Evolutionary conservation across 2,888 invertebrate species (phyloP).

Genomic region (Cenopis cana): DNA sequence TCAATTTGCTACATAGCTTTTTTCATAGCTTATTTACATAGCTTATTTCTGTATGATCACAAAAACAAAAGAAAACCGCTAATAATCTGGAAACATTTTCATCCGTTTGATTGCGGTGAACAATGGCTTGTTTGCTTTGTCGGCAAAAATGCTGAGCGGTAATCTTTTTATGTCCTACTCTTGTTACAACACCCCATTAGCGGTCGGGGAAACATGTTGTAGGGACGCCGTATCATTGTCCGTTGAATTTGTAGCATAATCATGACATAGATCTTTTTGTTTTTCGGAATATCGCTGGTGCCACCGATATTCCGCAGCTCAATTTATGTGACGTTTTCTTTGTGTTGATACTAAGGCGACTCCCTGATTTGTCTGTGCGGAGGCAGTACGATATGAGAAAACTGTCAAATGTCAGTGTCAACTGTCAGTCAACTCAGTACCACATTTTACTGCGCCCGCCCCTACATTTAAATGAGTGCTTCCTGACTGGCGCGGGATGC

Average conservation of each 20-base stretch:
- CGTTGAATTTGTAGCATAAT: constrained; percentile 14
- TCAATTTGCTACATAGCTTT: not conserved
- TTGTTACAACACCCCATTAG: constrained; percentile 45
- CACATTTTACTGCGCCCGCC: too few relatives aligned
- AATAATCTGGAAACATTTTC: constrained; percentile 19
- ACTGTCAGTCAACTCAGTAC: too few relatives aligned
- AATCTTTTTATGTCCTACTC: constrained; percentile 42
- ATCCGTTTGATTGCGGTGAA: constrained; percentile 31
- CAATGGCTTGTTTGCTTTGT: constrained; percentile 37
- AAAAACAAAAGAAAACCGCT: constrained; percentile 14
- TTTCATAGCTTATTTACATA: too few relatives aligned
- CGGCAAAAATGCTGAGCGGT: constrained; percentile 34
- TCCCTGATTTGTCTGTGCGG: too few relatives aligned
- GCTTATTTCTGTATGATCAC: not conserved
- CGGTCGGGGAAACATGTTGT: constrained; percentile 40
- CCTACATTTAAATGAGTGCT: too few relatives aligned
- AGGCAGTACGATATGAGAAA: too few relatives aligned
- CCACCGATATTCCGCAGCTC: not conserved
- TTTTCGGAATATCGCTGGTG: not conserved
- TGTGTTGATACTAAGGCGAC: too few relatives aligned
- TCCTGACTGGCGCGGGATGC: too few relatives aligned
- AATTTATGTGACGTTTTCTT: too few relatives aligned
- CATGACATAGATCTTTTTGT: not conserved
- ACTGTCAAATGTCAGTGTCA: too few relatives aligned
- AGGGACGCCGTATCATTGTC: constrained; percentile 36